phyloP scores from a whole-genome alignment of 2,888 invertebrate genomes.

The Parascotia fuliginaria region DNA sequence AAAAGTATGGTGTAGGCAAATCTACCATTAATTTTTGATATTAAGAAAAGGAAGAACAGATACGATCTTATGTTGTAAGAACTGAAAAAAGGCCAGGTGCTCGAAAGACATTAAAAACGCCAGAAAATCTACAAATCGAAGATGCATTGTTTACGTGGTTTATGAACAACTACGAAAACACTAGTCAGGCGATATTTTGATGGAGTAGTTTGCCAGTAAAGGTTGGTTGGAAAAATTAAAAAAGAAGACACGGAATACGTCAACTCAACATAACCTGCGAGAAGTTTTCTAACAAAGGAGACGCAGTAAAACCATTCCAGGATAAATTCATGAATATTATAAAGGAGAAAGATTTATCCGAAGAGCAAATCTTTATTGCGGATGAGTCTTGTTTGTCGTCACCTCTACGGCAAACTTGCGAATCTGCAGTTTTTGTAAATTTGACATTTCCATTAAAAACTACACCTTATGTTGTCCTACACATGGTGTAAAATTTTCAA shows the following conservation, averaged over 20 bases:
- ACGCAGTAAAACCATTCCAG: constrained; percentile 44
- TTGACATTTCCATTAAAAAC: too few relatives aligned
- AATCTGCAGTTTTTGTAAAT: too few relatives aligned
- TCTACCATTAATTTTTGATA: too few relatives aligned
- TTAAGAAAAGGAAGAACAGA: too few relatives aligned
- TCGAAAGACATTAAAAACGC: constrained; percentile 46
- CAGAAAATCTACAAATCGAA: constrained; percentile 45
- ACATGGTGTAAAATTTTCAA: too few relatives aligned
- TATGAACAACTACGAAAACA: constrained; percentile 40
- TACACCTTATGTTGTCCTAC: too few relatives aligned
- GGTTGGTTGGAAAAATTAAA: too few relatives aligned
- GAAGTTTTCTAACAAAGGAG: constrained; percentile 44
- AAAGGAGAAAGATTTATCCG: constrained; percentile 37
- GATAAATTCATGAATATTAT: constrained; percentile 42
- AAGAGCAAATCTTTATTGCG: constrained; percentile 44
- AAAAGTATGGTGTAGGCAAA: too few relatives aligned
- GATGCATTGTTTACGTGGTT: constrained; percentile 46
- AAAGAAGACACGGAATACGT: too few relatives aligned
- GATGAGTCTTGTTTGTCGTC: constrained; percentile 41
- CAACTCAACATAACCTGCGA: constrained; percentile 36
- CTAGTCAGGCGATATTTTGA: constrained; percentile 21
- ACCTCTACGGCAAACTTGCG: too few relatives aligned
- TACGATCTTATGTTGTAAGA: too few relatives aligned
- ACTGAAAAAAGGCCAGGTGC: constrained; percentile 41
- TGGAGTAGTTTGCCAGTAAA: too few relatives aligned